These are phyloP conservation scores for Botia almorhae DNA, from an alignment of 2,797 vertebrate species.

Conservation along the genomic window DNA sequence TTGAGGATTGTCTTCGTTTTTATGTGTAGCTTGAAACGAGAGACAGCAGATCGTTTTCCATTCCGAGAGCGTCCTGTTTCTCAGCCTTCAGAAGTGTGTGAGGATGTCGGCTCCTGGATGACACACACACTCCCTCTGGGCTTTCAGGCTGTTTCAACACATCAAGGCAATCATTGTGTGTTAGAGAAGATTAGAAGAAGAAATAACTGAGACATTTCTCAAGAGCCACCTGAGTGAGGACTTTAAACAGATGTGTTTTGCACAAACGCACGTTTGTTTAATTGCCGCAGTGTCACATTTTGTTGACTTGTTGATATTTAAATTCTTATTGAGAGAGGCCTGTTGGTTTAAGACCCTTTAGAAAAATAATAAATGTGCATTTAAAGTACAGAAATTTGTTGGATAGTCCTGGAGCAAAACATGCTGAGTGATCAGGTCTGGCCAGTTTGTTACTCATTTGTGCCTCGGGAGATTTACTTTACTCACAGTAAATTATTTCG, in stretches of 20 bases:
- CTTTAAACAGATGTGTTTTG: too few relatives aligned
- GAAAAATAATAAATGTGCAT: not conserved
- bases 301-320: slow-evolving; percentile 46
- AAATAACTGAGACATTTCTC: slow-evolving; percentile 1
- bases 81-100: slow-evolving; percentile 54
- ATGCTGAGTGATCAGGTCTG: not conserved
- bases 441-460: not conserved
- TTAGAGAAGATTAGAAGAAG: slow-evolving; percentile 14
- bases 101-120: slow-evolving; percentile 37
- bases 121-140: slow-evolving; percentile 54
- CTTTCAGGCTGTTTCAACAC: slow-evolving; percentile 52
- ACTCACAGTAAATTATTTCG: too few relatives aligned
- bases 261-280: slow-evolving; percentile 7
- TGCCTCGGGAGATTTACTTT: not conserved
- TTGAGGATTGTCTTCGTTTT: slow-evolving; percentile 61
- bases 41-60: slow-evolving; percentile 67
- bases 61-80: slow-evolving; percentile 54
- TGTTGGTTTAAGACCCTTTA: not conserved
- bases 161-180: slow-evolving; percentile 52
- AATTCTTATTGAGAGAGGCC: not conserved
- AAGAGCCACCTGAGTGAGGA: not conserved
- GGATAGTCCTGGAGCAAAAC: not conserved
- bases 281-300: not conserved
- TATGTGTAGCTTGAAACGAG: slow-evolving; percentile 62
- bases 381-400: not conserved